phyloP scores from a whole-genome alignment of 2,113 vertebrate species.

The Pycnonotus jocosus region DNA sequence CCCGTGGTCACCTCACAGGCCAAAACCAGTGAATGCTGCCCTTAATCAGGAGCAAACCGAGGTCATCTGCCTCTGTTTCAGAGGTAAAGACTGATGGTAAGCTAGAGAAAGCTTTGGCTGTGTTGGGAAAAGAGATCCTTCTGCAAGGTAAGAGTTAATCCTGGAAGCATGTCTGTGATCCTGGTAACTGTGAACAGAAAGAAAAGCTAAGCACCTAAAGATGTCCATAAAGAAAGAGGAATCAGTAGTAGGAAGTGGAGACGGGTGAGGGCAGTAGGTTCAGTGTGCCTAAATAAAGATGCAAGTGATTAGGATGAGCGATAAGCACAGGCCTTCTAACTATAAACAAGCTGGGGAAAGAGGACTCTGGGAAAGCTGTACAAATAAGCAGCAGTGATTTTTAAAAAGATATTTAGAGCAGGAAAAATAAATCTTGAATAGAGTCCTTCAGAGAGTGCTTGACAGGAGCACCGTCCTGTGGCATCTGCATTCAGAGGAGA shows the following conservation, averaged over 20 bases:
- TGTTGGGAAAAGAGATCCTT: neutral
- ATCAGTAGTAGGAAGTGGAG: neutral
- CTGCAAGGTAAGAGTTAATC: neutral
- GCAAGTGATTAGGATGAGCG: constrained; percentile 1
- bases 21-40: neutral
- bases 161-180: neutral
- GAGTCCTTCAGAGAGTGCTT: neutral
- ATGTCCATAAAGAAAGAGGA: neutral
- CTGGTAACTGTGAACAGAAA: neutral
- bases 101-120: neutral
- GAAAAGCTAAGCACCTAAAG: neutral
- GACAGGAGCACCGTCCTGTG: neutral
- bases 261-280: neutral
- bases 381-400: constrained; percentile 36
- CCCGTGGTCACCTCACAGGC: neutral
- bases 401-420: neutral
- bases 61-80: neutral
- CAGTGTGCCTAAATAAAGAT: neutral
- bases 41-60: neutral
- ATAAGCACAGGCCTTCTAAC: neutral
- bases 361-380: neutral
- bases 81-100: neutral
- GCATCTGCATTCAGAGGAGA: neutral
- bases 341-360: constrained; percentile 25
- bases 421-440: constrained; percentile 14